phyloP scores from a whole-genome alignment of 2,888 invertebrate genomes.

The Ophion costatus region DNA sequence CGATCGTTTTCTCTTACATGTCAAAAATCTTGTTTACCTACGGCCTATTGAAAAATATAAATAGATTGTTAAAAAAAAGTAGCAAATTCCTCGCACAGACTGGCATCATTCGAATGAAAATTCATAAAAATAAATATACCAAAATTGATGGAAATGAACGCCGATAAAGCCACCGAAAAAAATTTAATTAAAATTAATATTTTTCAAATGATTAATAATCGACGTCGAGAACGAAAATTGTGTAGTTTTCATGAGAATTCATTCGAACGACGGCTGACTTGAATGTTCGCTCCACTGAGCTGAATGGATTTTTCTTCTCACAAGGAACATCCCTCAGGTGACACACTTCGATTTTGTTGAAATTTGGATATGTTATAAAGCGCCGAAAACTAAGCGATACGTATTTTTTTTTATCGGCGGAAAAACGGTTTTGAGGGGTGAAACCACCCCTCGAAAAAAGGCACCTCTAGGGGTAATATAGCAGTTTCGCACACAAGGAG shows the following conservation, averaged over 20 bases:
- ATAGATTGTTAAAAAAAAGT: slow-evolving; percentile 7
- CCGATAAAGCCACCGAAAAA: neutral
- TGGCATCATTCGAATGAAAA: neutral
- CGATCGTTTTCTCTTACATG: neutral
- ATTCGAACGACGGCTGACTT: too few species aligned
- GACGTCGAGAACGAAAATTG: neutral
- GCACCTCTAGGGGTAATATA: too few species aligned
- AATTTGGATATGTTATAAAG: too few species aligned
- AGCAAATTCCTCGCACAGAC: neutral
- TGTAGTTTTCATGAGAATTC: too few species aligned
- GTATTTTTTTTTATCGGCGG: too few species aligned
- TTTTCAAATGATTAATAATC: neutral
- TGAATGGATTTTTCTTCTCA: neutral
- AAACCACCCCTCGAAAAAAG: too few species aligned
- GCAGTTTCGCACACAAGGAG: too few species aligned
- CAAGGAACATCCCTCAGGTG: too few species aligned
- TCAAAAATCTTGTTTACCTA: slow-evolving; percentile 19
- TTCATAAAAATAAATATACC: neutral
- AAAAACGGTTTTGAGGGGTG: too few species aligned
- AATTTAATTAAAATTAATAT: neutral
- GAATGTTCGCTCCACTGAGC: too few species aligned
- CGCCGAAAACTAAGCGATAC: too few species aligned
- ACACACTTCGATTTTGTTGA: too few species aligned
- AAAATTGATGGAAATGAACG: neutral
- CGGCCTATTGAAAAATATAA: slow-evolving; percentile 11